These are phyloP conservation scores for Peribatodes rhomboidaria DNA, from an alignment of 2,888 invertebrate species.

Conservation along the genomic window DNA sequence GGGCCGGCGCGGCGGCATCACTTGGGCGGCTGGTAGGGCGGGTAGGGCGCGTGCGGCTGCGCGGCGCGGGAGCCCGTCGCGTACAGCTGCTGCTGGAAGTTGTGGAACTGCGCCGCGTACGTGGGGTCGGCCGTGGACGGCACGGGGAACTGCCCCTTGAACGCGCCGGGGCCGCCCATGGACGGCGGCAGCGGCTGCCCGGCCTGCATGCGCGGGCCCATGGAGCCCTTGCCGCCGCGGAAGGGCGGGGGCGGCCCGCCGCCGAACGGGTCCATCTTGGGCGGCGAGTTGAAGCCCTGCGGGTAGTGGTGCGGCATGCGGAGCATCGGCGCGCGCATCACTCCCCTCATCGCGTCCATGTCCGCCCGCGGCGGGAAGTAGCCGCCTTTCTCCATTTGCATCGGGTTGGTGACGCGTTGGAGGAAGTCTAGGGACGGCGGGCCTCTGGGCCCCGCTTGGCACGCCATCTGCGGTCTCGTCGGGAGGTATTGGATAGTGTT, in stretches of 20 bases:
- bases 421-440: constrained; percentile 96
- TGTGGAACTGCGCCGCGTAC: constrained; percentile 98
- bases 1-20: too few relatives aligned
- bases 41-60: constrained; percentile 79
- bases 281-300: constrained; percentile 80
- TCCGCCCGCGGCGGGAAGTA: constrained; percentile 90
- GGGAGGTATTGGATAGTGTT: constrained; percentile 99
- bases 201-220: constrained; percentile 76
- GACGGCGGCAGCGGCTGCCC: constrained; percentile 92
- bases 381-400: constrained; percentile 87
- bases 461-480: constrained; percentile 94
- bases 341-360: constrained; percentile 85
- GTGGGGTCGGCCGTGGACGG: constrained; percentile 95
- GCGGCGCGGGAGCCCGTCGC: constrained; percentile 89
- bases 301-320: constrained; percentile 83
- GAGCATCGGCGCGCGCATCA: constrained; percentile 78
- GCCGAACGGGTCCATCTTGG: constrained; percentile 78
- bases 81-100: constrained; percentile 97
- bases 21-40: constrained; percentile 82
- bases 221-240: constrained; percentile 73
- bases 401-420: constrained; percentile 94
- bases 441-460: constrained; percentile 90
- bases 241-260: constrained; percentile 71
- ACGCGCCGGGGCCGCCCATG: constrained; percentile 90
- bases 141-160: constrained; percentile 94